Conservation (phyloP, 2,797 vertebrate species). For the Trichosurus vulpecula region DNA sequence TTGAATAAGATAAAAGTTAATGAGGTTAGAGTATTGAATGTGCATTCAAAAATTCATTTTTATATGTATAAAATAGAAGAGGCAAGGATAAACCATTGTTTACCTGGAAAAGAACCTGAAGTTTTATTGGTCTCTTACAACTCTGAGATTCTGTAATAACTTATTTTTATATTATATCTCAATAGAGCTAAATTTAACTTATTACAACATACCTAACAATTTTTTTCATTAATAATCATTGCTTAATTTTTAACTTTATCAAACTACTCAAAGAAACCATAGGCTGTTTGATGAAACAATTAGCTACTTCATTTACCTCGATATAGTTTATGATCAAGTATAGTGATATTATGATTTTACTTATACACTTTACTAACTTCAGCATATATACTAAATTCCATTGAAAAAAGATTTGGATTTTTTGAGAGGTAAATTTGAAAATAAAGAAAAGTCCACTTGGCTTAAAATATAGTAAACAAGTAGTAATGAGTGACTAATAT, state of each 20-base stretch:
- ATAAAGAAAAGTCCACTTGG: constrained; percentile 34
- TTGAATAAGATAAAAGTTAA: too few species aligned
- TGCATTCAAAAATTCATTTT: too few species aligned
- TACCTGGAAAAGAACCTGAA: too few species aligned
- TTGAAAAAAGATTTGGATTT: constrained; percentile 35
- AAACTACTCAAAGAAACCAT: constrained; percentile 58
- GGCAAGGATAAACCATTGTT: too few species aligned
- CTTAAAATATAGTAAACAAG: background rate
- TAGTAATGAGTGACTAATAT: background rate
- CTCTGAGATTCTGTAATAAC: background rate
- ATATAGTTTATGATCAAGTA: constrained; percentile 32
- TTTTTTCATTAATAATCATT: constrained; percentile 16
- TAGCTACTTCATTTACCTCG: constrained; percentile 26
- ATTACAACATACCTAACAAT: constrained; percentile 3
- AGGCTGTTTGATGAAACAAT: constrained; percentile 46
- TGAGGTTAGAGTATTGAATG: too few species aligned
- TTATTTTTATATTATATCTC: constrained; percentile 34
- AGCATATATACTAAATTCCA: constrained; percentile 41
- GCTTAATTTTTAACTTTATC: constrained; percentile 44
- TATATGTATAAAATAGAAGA: too few species aligned
- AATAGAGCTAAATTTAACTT: constrained; percentile 39
- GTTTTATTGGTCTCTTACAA: too few species aligned
- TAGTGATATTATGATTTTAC: constrained; percentile 43
- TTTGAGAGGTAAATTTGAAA: constrained; percentile 47
- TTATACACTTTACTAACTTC: constrained; percentile 57